Conservation (phyloP, 2,888 invertebrate genomes). For the Euproctis similis region DNA sequence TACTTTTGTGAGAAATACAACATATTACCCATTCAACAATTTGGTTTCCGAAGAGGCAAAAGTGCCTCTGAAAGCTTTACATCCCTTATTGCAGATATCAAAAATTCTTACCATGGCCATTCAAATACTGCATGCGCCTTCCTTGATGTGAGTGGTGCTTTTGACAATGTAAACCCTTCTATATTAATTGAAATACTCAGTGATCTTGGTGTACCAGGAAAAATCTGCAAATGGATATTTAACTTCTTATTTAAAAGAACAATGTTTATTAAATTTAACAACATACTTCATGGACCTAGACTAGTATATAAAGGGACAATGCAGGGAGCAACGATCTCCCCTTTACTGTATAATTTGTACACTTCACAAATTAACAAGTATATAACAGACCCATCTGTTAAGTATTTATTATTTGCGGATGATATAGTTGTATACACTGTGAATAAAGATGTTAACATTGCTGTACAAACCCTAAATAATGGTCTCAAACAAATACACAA, state of each 20-base stretch:
- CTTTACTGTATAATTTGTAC: constrained; percentile 12
- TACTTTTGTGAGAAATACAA: not conserved
- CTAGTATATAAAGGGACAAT: constrained; percentile 9
- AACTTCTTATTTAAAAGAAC: constrained; percentile 9
- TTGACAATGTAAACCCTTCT: constrained; percentile 11
- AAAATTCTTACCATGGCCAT: constrained; percentile 2
- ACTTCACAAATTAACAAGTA: constrained; percentile 5
- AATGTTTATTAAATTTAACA: constrained; percentile 14
- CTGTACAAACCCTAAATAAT: not conserved
- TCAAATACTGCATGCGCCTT: constrained; percentile 1
- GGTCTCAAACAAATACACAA: not conserved
- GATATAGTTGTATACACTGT: constrained; percentile 7
- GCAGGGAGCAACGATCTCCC: constrained; percentile 13
- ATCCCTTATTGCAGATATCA: constrained; percentile 3
- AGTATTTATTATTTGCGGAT: constrained; percentile 8
- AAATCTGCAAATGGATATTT: constrained; percentile 5
- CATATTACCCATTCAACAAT: not conserved
- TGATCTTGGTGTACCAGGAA: constrained; percentile 1
- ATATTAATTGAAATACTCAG: not conserved
- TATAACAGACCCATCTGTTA: not conserved
- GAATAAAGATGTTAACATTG: constrained; percentile 1
- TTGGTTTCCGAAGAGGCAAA: constrained; percentile 7
- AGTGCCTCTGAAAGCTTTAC: constrained; percentile 8
- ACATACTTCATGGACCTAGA: constrained; percentile 11
- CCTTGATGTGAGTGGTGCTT: constrained; percentile 16